Base-by-base conservation (phyloP, 2,888 invertebrate species). In the Trachelus tabidus region DNA sequence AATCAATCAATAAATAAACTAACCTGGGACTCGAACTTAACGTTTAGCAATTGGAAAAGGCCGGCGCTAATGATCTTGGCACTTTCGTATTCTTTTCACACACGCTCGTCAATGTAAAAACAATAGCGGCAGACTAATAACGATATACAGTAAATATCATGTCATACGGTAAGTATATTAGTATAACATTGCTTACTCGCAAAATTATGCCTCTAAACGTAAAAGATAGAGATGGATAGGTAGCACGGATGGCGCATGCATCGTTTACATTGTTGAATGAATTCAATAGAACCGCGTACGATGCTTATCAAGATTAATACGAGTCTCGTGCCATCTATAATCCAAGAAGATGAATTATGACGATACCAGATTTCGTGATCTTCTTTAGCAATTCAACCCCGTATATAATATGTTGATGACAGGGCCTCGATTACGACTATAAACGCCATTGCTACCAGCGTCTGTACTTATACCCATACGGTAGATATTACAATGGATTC, bases 91-190 rank as follows among this genome's bases (percentile, higher is more conserved):
- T 31, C 71, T 33, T 71, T 11, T 34, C 31, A 12, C 71, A 71
- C 31, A 12, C 71, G 71, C 73, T 73, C 77, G 74, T 78, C 56
- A 35, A 33, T 73, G 40, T 76, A 79, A 80, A 80, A 37, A 79
- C 75, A 73, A 76, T 79, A 75, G 80, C 78, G 34, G 75, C 69
- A 75, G 73, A 68, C 77, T 56, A 76, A 77, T 78, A 37, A 73
- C 78, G 77, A 79, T 79, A 78, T 80, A 84, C 81, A 77, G 80
- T 81, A 81, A 83, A 82, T 82, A 83, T 83, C 83, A 81, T 80
- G 71, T 76, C 81, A 77, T 79, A 82, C 79, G 81, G 81, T 83
- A 81, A 83, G 80, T 78, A 82, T 79, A 82, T 82, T 83, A 81
- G 79, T 83, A 82, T 81, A 81, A 76, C 80, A 75, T 71, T 77